These are phyloP conservation scores for Dasyurus viverrinus DNA, from an alignment of 2,113 vertebrate species.

Conservation along the genomic window DNA sequence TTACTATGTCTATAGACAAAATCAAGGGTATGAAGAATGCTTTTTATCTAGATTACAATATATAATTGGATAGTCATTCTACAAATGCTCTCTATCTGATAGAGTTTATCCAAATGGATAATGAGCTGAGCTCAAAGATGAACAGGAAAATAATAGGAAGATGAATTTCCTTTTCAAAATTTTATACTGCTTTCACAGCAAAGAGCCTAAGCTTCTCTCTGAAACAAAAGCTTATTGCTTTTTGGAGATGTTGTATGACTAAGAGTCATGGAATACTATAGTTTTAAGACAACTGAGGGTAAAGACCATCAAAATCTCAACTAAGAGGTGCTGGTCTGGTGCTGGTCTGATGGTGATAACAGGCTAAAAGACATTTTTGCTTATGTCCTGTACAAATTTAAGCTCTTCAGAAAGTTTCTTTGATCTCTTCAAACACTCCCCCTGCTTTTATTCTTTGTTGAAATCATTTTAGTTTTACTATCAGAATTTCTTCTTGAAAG, in stretches of 20 bases:
- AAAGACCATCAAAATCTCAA: background rate
- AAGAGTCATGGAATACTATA: too few relatives aligned
- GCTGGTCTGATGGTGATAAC: background rate
- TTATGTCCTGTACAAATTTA: background rate
- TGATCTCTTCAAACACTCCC: background rate
- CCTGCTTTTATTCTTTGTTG: background rate
- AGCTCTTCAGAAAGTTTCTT: background rate
- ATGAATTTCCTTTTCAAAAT: too few relatives aligned
- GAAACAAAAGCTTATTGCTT: too few relatives aligned
- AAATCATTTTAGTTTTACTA: background rate
- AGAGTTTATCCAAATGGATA: background rate
- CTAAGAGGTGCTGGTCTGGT: background rate
- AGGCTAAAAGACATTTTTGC: background rate
- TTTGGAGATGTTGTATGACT: too few relatives aligned
- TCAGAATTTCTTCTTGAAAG: background rate
- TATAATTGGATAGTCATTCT: background rate
- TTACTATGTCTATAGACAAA: background rate
- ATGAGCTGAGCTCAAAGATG: background rate
- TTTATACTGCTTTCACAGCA: too few relatives aligned
- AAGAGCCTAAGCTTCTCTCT: too few relatives aligned
- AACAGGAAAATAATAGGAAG: background rate
- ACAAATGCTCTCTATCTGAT: background rate
- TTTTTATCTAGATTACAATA: too few relatives aligned
- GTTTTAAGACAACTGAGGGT: background rate
- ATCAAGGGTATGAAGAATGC: background rate